phyloP scores from a whole-genome alignment of 2,888 invertebrate genomes.

The Ophion slaviceki region DNA sequence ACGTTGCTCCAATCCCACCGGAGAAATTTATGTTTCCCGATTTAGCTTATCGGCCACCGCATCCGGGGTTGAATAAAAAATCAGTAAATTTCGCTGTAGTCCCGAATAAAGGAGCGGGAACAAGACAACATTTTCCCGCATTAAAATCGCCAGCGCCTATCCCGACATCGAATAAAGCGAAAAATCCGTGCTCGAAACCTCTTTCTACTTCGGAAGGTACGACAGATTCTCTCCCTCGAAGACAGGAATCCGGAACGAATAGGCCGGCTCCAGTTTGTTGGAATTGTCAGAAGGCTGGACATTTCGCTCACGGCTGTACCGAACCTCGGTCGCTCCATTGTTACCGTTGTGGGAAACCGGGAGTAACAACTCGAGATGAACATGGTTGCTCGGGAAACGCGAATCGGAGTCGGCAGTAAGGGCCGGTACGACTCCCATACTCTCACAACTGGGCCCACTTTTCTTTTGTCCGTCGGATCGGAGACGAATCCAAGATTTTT shows the following conservation, averaged over 20 bases:
- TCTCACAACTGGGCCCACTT: neutral
- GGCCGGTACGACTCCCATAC: neutral
- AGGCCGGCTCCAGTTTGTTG: neutral
- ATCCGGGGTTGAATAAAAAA: too few relatives aligned
- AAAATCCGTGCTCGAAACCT: too few relatives aligned
- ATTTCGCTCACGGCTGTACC: neutral
- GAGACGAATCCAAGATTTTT: neutral
- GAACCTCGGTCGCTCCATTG: neutral
- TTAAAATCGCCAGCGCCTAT: neutral
- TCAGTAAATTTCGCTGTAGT: neutral
- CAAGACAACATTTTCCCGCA: neutral
- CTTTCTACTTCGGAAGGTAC: too few relatives aligned
- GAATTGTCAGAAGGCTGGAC: conserved; percentile 6
- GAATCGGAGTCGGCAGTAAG: neutral
- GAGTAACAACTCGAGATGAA: too few relatives aligned
- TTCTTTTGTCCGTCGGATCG: neutral
- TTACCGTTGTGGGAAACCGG: too few relatives aligned
- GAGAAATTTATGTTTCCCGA: too few relatives aligned
- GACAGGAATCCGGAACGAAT: neutral
- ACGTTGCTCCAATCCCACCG: too few relatives aligned
- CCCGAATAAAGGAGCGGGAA: neutral
- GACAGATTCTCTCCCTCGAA: too few relatives aligned
- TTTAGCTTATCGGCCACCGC: too few relatives aligned
- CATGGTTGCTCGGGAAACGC: conserved; percentile 39
- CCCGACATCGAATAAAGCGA: neutral